A percentile compares a stretch with the other conserved stretches of the same genome.
phyloP scores from a whole-genome alignment of 1,140 invertebrate species.

The Atta cephalotes region DNA sequence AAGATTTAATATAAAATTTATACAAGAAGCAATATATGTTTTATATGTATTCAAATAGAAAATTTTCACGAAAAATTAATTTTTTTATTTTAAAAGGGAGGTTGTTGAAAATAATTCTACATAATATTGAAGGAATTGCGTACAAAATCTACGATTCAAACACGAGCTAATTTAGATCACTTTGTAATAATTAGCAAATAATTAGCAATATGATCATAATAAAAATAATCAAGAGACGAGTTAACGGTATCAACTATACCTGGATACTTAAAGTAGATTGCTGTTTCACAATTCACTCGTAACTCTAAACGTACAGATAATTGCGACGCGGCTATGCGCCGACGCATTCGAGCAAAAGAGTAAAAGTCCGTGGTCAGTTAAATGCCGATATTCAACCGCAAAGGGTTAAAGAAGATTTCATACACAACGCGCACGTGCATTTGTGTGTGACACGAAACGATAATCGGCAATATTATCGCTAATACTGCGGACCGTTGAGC shows the following conservation, averaged over 20 bases:
- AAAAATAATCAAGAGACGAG: slow-evolving; percentile 32
- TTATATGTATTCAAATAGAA: no score
- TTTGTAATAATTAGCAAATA: neutral
- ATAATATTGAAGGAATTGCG: neutral
- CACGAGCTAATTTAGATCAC: slow-evolving; percentile 14
- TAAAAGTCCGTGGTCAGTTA: slow-evolving; percentile 50
- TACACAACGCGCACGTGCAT: neutral
- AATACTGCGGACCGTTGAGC: slow-evolving; percentile 41
- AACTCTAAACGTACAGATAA: slow-evolving; percentile 30
- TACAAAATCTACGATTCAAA: neutral
- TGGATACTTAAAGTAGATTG: slow-evolving; percentile 35
- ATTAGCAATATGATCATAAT: neutral
- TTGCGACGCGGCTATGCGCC: neutral
- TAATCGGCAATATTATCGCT: slow-evolving; percentile 51
- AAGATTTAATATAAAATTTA: no score
- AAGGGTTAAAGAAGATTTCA: slow-evolving; percentile 40
- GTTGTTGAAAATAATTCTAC: neutral
- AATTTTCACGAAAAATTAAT: neutral
- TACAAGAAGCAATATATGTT: no score
- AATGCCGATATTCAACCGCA: slow-evolving; percentile 42
- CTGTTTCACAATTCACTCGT: slow-evolving; percentile 26
- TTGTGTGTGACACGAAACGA: slow-evolving; percentile 30
- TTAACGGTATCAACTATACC: slow-evolving; percentile 45
- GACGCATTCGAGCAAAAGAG: slow-evolving; percentile 47
- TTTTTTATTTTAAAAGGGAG: neutral